Conservation (phyloP, 2,797 vertebrate species). For the Erethizon dorsatum region DNA sequence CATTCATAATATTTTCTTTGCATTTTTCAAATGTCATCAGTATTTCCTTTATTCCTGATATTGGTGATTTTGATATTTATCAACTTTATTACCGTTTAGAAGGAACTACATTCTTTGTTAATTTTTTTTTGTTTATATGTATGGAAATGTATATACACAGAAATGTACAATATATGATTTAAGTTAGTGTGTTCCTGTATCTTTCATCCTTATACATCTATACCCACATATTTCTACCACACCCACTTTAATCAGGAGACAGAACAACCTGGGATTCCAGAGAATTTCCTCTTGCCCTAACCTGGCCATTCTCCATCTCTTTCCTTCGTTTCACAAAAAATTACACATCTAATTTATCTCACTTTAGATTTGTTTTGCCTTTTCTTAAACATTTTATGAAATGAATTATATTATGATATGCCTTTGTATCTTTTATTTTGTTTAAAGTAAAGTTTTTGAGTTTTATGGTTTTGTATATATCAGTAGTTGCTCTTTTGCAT, state of each 20-base stretch:
- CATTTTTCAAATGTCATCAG: neutral
- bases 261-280: neutral
- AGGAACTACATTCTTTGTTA: neutral
- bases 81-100: neutral
- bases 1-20: neutral
- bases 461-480: neutral
- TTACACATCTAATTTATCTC: neutral
- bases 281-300: too few species aligned
- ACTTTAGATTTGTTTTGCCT: neutral
- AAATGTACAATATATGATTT: neutral
- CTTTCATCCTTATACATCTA: neutral
- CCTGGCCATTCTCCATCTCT: neutral
- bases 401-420: neutral
- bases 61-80: neutral
- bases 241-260: neutral
- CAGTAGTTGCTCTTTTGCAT: neutral
- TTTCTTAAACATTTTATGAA: neutral
- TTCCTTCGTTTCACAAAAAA: neutral
- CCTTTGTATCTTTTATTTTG: neutral
- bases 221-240: neutral
- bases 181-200: too few species aligned
- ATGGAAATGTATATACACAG: neutral
- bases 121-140: neutral
- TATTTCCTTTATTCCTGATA: constrained; percentile 14
- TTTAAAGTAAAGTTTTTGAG: neutral